Evolutionary conservation across 2,888 invertebrate genomes (phyloP), one percentile per base, ranked within the genome.

Genomic region (Elegia similella): DNA sequence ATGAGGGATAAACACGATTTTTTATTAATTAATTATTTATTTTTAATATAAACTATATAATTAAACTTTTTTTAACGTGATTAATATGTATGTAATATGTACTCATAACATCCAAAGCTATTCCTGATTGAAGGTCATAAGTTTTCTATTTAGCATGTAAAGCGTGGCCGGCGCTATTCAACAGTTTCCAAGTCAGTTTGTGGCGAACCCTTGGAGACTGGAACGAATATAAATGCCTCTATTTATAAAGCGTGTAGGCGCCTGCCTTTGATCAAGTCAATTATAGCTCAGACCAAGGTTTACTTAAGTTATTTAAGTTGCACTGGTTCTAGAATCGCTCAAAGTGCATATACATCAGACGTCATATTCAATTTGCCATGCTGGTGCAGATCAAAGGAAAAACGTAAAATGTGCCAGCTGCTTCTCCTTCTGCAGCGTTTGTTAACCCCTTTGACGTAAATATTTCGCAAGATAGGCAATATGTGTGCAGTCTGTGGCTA

Each of bases 211-310:
- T 55, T 44, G 17, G 32, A 44, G 30, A 46, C 54, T 17, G 54
- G 44, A 44, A 30, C 44, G 54, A 55, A 55, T 55, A 55, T 55
- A 55, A 55, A 55, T 55, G 44, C 34, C 23, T 16, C 44, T 44
- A 55, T 55, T 55, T 55, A 55, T 55, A 55, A 32, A 44, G 16
- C 30, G 32, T 44, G 54, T 55, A 55, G 54, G 54, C 54, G 44
- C 43, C 54, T 55, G 54, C 15, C 54, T 55, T 55, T 46, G 54
- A 55, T 55, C 46, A 55, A 55, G 54, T 44, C 54, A 55, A 55
- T 55, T 55, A 55, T 55, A 44, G 32, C 54, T 32, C 30, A 53
- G 29, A 44, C 44, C 54, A 44, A 55, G 54, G 54, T 55, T 55
- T 55, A 55, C 16, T 46, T 55, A 42, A 17, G 42, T 29, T 38